These are phyloP conservation scores for Kradibia gibbosae DNA, from an alignment of 1,140 invertebrate genomes.

Conservation along the genomic window DNA sequence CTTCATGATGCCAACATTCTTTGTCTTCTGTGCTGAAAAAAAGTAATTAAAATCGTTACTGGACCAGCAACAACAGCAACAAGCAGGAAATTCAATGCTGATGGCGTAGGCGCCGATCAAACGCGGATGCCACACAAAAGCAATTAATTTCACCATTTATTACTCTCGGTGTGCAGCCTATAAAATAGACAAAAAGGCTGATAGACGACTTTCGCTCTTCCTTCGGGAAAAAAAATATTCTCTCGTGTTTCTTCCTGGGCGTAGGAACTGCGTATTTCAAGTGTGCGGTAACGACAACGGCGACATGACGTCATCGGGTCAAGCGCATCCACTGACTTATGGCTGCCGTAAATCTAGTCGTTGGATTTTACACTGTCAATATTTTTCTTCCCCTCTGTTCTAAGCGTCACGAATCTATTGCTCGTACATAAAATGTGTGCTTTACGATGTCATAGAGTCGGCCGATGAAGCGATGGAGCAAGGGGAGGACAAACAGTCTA, in stretches of 20 bases:
- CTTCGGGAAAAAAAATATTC: background rate
- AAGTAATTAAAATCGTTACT: slow-evolving; percentile 30
- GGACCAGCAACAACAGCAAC: background rate
- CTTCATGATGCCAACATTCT: background rate
- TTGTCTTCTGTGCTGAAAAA: background rate
- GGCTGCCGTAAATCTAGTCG: slow-evolving; percentile 61
- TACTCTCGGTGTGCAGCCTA: slow-evolving; percentile 32
- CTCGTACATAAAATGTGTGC: background rate
- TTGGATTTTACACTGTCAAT: slow-evolving; percentile 63
- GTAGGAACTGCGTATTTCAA: background rate
- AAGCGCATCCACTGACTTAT: slow-evolving; percentile 55
- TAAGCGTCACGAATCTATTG: background rate
- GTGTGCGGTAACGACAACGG: background rate
- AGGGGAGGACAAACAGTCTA: background rate
- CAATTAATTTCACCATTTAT: slow-evolving; percentile 62
- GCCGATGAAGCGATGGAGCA: background rate
- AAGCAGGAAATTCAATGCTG: slow-evolving; percentile 38
- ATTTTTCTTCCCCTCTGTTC: slow-evolving; percentile 50
- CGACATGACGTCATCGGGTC: slow-evolving; percentile 54
- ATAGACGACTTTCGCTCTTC: background rate
- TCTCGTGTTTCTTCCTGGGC: background rate
- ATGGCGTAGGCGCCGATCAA: slow-evolving; percentile 52
- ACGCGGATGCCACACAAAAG: slow-evolving; percentile 52
- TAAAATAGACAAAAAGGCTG: slow-evolving; percentile 44
- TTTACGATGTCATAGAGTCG: no score